Evolutionary conservation across 2,113 vertebrate species (phyloP), one percentile per base, ranked within the genome.

Genomic region (Meles meles): DNA sequence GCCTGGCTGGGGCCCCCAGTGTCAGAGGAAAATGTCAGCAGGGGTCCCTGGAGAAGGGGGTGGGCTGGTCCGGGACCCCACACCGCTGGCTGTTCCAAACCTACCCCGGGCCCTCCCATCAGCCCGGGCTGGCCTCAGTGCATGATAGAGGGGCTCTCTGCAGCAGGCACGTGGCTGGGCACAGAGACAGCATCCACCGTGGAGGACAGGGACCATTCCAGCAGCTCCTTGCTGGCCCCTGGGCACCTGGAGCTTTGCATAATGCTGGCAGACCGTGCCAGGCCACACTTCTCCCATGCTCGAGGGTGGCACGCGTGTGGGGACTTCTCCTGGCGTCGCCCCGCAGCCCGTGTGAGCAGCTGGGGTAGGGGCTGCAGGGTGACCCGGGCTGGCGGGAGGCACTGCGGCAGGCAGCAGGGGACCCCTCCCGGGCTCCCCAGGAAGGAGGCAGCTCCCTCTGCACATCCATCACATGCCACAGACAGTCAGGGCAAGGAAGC

Each of bases 241-340:
- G 1, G 23, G 29, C 13, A 14, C 25, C 3, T 0, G 63, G 52
- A 65, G 20, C 1, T 2, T 12, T 5, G 18, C 13, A 1, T 7
- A 5, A 29, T 8, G 0, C 5, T 1, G 55, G 42, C 84, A 27
- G 44, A 76, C 72, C 0, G 3, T 2, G 3, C 72, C 72, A 29
- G 72, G 72, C 72, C 72, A 47, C 25, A 12, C 72, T 44, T 15
- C 72, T 47, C 39, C 2, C 21, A 0, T 2, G 21, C 21, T 72
- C 6, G 71, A 10, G 1, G 0, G 0, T 0, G 0, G 27, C 31
- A 0, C 0, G 2, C 4, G 0, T 0, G 0, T 0, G 29, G 17
- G 29, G 44, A 61, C 71, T 21, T 42, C 29, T 44, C n/a, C 18
- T 8, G 2, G 80, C 23, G 1, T 7, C 4, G 0, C n/a, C 11